Base-by-base conservation (phyloP, 2,113 vertebrate species). In the Noctilio leporinus region DNA sequence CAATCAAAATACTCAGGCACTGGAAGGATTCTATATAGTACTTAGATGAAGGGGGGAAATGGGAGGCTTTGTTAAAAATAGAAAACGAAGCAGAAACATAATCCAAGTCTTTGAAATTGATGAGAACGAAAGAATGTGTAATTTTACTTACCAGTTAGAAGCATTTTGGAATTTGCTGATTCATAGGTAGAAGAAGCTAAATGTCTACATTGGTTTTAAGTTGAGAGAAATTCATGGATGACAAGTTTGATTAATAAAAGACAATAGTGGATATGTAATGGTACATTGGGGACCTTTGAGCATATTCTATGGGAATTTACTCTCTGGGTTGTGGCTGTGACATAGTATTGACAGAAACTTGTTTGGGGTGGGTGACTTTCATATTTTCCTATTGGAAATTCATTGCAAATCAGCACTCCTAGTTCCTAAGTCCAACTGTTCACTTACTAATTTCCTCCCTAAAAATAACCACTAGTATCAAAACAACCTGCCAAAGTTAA, bases 201-300 rank as follows among this genome's bases (percentile, higher is more conserved):
- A 53, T 7, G 3, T 73, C 24, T 16, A 93, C 62, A 69, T 77
- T 70, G 15, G 8, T 89, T 67, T 69, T 81, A 93, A 51, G n/a
- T 82, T 89, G 40, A 87, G 83, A 94, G 65, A 95, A 93, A 84
- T 76, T 77, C 14, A 12, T 72, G 76, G 62, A 20, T 81, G 67
- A 53, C 40, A 40, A 2, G n/a, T 86, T 77, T 49, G 53, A 72
- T 93, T 38, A 45, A 0, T 88, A 40, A 76, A 86, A 76, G 65
- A 70, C 45, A n/a, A 0, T 59, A 55, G 53, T 73, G 47, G 24
- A 3, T 35, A 5, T 86, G 93, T 78, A 89, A 16, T 43, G 19
- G 20, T 83, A 24, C 16, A 9, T 59, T 11, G 33, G 10, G 93
- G 57, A 67, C 72, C 7, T 65, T 64, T 73, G 81, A 86, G 72